These are phyloP conservation scores for Zaprionus vittiger DNA, from an alignment of 1,140 invertebrate species.

Conservation along the genomic window DNA sequence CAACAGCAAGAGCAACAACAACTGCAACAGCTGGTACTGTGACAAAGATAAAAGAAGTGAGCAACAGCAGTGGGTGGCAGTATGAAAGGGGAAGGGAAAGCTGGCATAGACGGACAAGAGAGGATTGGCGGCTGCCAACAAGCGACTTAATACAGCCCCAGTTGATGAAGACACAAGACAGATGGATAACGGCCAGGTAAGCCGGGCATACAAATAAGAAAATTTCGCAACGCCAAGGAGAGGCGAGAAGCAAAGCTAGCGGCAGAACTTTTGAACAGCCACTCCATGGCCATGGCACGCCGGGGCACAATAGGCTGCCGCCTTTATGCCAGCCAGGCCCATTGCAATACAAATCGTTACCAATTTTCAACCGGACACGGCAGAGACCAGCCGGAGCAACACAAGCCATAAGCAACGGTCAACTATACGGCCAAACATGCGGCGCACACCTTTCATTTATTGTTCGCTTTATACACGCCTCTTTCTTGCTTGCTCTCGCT, in stretches of 20 bases:
- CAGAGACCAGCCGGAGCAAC: conserved; percentile 31
- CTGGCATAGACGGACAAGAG: background rate
- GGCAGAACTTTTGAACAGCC: conserved; percentile 66
- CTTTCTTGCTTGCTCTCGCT: background rate
- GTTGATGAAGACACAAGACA: conserved; percentile 80
- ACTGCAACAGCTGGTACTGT: conserved; percentile 17
- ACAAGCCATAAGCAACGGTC: conserved; percentile 73
- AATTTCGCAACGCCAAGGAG: conserved; percentile 48
- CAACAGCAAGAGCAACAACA: conserved; percentile 47
- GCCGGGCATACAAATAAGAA: conserved; percentile 79
- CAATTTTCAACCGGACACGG: conserved; percentile 73
- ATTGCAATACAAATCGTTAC: conserved; percentile 79
- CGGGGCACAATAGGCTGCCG: conserved; percentile 52
- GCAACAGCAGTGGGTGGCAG: background rate
- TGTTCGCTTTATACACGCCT: conserved; percentile 48
- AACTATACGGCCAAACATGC: conserved; percentile 72
- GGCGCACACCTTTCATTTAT: conserved; percentile 80
- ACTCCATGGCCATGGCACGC: conserved; percentile 10
- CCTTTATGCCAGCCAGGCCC: conserved; percentile 59
- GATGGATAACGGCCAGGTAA: conserved; percentile 77
- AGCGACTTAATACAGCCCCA: conserved; percentile 78
- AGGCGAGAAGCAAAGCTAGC: conserved; percentile 15
- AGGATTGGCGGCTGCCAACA: conserved; percentile 52
- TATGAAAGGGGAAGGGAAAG: background rate
- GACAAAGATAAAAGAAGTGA: conserved; percentile 27